Evolutionary conservation across 2,113 vertebrate species (phyloP), one percentile per base, ranked within the genome.

Genomic region (Penelope pileata): DNA sequence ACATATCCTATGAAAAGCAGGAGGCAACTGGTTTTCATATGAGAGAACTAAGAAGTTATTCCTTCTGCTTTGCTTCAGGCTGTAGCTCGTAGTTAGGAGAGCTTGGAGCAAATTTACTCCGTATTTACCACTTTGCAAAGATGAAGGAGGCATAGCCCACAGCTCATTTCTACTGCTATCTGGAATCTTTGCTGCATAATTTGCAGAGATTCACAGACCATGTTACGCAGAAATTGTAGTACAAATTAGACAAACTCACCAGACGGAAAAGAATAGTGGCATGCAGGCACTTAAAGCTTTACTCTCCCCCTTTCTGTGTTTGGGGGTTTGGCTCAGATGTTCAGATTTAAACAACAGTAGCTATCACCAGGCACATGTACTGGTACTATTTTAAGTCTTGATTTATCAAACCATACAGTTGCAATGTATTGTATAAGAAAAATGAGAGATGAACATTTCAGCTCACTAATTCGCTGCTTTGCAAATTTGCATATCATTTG

Each of bases 401-500:
- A 26, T 78, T 88, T 86, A 70, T 77, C 67, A 63, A 58, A 58
- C 48, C 59, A 42, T 45, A 59, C 24, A 59, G 42, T 85, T 86
- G 69, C 38, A 81, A 58, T 9, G 32, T 14, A 27, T 18, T 59
- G 11, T 13, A 84, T 21, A 32, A 89, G 42, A 34, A 92, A 81
- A 94, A 45, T 10, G 67, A 84, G 56, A 51, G 81, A 68, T 54
- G 64, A 90, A 1, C 54, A 80, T 40, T 92, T 64, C 82, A 83
- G 34, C 34, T 68, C 68, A 23, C 17, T 64, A 82, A 83, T 69
- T 40, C 45, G 58, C 50, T 70, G 75, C 59, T 77, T 88, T 88
- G 38, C 86, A 93, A 29, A 36, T 60, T 76, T 77, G 73, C 86
- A 78, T 87, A 58, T 76, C 85, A 90, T 80, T 91, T 64, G 59